Base-by-base conservation (phyloP, 1,140 invertebrate genomes). In the Hesperophylax magnus region DNA sequence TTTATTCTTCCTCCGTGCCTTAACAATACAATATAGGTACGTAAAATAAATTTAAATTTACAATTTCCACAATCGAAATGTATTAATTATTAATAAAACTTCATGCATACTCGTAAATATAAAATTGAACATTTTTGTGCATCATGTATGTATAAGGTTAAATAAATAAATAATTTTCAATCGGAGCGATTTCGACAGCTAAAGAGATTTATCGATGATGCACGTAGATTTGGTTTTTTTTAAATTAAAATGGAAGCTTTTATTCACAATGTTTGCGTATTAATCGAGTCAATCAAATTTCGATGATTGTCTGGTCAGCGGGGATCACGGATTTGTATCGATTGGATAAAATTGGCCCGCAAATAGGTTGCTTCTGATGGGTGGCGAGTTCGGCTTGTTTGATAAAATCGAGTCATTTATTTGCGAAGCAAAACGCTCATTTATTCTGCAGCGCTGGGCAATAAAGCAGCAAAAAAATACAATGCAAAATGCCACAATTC, bases 181-280 rank as follows among this genome's bases (percentile, higher is more conserved):
- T 34, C 34, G 9, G 39, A 11, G 39, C 39, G 11, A 11, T 14
- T n/a, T 22, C 60, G 60, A 14, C 1, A 9, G 7, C 20, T 9
- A 61, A 61, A 61, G 60, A 7, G 20, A 14, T 14, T 80, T 72
- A 79, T 77, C 79, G 69, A 69, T 82, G 76, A 60, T 80, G 79
- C 77, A 80, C 72, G 78, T 61, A 24, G 67, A 74, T 56, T 56
- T 52, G 47, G 14, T 74, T 74, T 71, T 58, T 58, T 27, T 53
- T 17, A 52, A 69, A 74, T 74, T 74, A 31, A 74, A 56, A 56
- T n/a, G 20, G 17, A 69, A 69, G 71, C 71, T 74, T 74, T 74
- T 52, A 18, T 14, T 31, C 17, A 54, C 4, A 53, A 53, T 52
- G 39, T 56, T 74, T 74, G 71, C 71, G 52, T 58, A 74, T 74